A percentile compares a stretch with the other conserved stretches of the same genome.
Conservation (phyloP, 2,797 vertebrate genomes). For the Falco peregrinus region DNA sequence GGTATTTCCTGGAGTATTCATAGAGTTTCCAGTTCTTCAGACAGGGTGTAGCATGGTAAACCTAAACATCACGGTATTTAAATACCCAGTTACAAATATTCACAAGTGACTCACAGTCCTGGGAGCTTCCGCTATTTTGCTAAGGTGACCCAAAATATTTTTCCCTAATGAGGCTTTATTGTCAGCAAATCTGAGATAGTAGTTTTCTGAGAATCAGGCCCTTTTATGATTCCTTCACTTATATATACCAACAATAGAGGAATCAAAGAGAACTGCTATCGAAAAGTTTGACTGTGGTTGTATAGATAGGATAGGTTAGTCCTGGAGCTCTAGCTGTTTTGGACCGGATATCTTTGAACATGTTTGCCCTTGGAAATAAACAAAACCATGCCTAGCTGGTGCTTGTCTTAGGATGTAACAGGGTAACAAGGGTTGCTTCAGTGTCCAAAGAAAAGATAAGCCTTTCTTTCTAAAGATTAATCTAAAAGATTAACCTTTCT, state of each 20-base stretch:
- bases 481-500: neutral
- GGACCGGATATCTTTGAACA: neutral
- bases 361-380: neutral
- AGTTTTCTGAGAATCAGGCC: neutral
- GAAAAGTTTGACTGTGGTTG: neutral
- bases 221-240: neutral
- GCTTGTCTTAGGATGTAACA: neutral
- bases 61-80: neutral
- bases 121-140: neutral
- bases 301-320: neutral
- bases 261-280: neutral
- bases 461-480: too few species aligned
- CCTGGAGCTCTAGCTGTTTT: neutral
- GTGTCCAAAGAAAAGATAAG: neutral
- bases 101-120: neutral
- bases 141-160: neutral
- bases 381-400: neutral
- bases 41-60: neutral
- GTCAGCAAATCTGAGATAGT: neutral
- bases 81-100: neutral
- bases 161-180: neutral
- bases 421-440: neutral
- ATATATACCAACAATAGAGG: neutral
- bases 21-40: conserved; percentile 33
- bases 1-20: conserved; percentile 40